phyloP scores from a whole-genome alignment of 1,140 invertebrate species.

The Drosophila saltans region DNA sequence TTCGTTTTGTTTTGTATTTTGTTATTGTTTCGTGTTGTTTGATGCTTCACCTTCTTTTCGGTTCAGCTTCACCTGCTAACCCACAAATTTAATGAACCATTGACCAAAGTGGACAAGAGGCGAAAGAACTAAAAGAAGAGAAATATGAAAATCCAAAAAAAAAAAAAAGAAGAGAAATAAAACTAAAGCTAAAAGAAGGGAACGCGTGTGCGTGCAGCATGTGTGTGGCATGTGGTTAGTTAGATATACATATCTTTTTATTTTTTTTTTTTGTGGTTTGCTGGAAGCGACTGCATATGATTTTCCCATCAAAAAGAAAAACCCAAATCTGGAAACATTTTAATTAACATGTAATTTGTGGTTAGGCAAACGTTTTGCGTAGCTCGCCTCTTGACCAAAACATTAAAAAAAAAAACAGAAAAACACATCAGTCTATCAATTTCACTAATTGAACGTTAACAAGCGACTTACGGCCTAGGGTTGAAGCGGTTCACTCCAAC shows the following conservation, averaged over 20 bases:
- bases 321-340: constrained; percentile 52
- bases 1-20: constrained; percentile 36
- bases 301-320: constrained; percentile 57
- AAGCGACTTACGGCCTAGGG: constrained; percentile 53
- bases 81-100: constrained; percentile 79
- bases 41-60: constrained; percentile 23
- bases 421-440: constrained; percentile 77
- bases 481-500: constrained; percentile 44
- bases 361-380: constrained; percentile 45
- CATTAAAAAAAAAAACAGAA: background rate
- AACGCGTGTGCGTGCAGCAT: constrained; percentile 52
- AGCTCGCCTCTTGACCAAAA: background rate
- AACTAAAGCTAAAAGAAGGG: constrained; percentile 48
- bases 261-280: constrained; percentile 54
- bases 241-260: background rate
- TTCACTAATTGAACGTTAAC: constrained; percentile 81
- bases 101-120: constrained; percentile 63
- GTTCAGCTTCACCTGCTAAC: constrained; percentile 74
- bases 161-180: constrained; percentile 13
- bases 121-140: constrained; percentile 13
- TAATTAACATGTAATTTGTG: constrained; percentile 75
- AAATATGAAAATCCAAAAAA: constrained; percentile 28
- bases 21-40: constrained; percentile 31
- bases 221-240: constrained; percentile 71
- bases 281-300: constrained; percentile 39